Evolutionary conservation across 2,797 vertebrate species (phyloP).

Genomic region (Rhinogobio ventralis): DNA sequence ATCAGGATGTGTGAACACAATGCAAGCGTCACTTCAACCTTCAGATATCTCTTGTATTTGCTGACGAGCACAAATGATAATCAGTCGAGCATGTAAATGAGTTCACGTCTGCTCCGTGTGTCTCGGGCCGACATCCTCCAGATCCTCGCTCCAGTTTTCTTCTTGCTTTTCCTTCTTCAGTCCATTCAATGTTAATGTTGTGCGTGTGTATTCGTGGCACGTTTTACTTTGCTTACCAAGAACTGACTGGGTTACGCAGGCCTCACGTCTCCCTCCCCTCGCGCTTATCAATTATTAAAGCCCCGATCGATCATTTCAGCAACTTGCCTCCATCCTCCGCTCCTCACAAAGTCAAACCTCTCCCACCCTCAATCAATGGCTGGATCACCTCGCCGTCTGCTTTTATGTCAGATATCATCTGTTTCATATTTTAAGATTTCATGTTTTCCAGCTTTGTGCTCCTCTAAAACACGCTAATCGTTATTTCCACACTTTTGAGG

Average conservation of each 20-base stretch:
- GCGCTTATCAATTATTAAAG: conserved; percentile 87
- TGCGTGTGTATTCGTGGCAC: conserved; percentile 74
- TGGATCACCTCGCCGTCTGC: conserved; percentile 64
- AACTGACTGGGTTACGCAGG: conserved; percentile 75
- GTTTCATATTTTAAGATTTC: conserved; percentile 51
- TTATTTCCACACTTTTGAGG: conserved; percentile 54
- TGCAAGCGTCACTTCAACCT: conserved; percentile 69
- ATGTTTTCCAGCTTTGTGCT: conserved; percentile 4
- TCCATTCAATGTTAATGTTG: conserved; percentile 28
- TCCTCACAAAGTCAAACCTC: conserved; percentile 80
- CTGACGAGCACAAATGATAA: conserved; percentile 75
- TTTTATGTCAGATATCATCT: conserved; percentile 58
- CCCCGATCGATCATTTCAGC: conserved; percentile 82
- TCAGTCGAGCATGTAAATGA: conserved; percentile 64
- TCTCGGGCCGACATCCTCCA: conserved; percentile 7
- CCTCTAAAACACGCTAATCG: conserved; percentile 46
- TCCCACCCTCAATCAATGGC: conserved; percentile 77
- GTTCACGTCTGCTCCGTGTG: conserved; percentile 4
- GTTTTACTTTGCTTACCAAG: conserved; percentile 79
- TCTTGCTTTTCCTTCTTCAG: conserved; percentile 8
- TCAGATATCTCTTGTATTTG: conserved; percentile 76
- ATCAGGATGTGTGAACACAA: conserved; percentile 2
- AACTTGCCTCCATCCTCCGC: conserved; percentile 79
- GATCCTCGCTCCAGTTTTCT: not conserved
- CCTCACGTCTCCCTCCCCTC: conserved; percentile 63